Conservation (phyloP, 2,888 invertebrate species). For the Cephonodes hylas region DNA sequence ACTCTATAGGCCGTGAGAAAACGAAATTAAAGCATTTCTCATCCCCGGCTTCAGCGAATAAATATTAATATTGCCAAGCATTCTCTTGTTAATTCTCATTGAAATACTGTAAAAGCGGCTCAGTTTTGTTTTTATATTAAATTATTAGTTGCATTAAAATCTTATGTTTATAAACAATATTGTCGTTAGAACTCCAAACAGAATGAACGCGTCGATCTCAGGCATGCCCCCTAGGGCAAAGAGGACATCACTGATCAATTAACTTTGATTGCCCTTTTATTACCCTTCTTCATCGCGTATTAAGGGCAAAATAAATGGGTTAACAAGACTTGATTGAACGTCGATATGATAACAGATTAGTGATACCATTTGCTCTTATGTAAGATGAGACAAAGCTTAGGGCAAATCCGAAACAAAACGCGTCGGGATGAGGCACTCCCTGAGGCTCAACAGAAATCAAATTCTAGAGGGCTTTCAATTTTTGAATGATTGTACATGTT, state of each 20-base stretch:
- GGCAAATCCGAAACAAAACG: not conserved
- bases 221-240: constrained; percentile 15
- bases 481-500: too few species aligned
- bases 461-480: not conserved
- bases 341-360: constrained; percentile 4
- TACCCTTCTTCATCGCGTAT: constrained; percentile 23
- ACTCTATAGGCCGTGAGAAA: not conserved
- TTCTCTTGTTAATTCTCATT: not conserved
- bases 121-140: too few species aligned
- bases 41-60: not conserved
- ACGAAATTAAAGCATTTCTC: not conserved
- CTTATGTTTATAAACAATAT: too few species aligned
- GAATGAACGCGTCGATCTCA: not conserved
- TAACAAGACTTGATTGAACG: constrained; percentile 20
- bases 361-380: not conserved
- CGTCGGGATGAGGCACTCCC: not conserved
- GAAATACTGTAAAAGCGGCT: not conserved
- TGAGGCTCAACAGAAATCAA: not conserved
- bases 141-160: not conserved
- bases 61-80: not conserved
- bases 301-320: constrained; percentile 23
- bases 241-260: constrained; percentile 24
- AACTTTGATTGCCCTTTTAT: constrained; percentile 24
- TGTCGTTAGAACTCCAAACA: not conserved
- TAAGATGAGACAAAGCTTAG: not conserved